Conservation (phyloP, 2,797 vertebrate species). For the Sebastes trivittatus region DNA sequence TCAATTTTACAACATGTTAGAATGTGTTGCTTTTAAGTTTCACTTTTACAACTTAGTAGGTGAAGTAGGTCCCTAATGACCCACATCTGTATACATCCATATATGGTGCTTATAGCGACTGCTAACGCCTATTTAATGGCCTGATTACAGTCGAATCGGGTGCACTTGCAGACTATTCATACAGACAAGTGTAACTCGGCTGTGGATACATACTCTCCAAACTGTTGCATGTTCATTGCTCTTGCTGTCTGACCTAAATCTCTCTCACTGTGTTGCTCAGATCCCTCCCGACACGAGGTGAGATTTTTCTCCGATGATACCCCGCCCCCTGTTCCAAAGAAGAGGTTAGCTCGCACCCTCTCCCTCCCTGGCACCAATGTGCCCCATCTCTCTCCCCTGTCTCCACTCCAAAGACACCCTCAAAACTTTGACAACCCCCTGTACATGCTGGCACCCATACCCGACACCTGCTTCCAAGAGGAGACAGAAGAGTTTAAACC, state of each 20-base stretch:
- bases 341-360: conserved; percentile 70
- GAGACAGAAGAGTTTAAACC: conserved; percentile 23
- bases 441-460: conserved; percentile 62
- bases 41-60: too few species aligned
- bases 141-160: too few species aligned
- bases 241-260: neutral
- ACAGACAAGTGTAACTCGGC: neutral
- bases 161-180: neutral
- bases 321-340: conserved; percentile 81
- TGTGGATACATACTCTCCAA: neutral
- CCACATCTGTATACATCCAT: too few species aligned
- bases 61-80: too few species aligned
- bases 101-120: too few species aligned
- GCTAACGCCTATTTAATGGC: too few species aligned
- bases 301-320: conserved; percentile 75
- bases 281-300: conserved; percentile 49
- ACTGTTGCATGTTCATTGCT: neutral
- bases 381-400: neutral
- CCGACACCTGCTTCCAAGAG: neutral
- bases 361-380: conserved; percentile 65
- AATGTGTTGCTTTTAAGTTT: too few species aligned
- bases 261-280: conserved; percentile 34
- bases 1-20: too few species aligned
- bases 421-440: conserved; percentile 75
- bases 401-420: conserved; percentile 17